Base-by-base conservation (phyloP, 2,113 vertebrate genomes). In the Aegithalos caudatus region DNA sequence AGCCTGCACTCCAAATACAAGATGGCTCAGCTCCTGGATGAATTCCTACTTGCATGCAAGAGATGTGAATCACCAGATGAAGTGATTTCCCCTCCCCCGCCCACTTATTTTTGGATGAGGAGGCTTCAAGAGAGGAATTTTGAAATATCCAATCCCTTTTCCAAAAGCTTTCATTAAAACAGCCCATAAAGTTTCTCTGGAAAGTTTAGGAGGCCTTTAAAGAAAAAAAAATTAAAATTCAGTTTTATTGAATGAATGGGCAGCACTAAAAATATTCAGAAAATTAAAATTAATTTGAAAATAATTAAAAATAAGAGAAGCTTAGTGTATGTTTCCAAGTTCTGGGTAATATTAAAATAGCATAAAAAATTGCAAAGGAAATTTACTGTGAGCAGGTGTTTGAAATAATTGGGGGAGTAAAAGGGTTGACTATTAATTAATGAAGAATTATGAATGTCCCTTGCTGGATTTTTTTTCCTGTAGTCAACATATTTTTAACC, bases 261-360 rank as follows among this genome's bases (percentile, higher is more conserved):
- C 83, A 96, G 92, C 85, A 72, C 87, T 86, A 83, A 97, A 98
- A 97, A 96, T 94, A 97, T 92, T 94, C 95, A 95, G 82, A 97
- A 98, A 97, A 97, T 91, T 95, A 97, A 98, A 98, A 98, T 97
- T 98, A 97, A 98, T 97, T 97, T 97, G 83, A 97, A 98, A 98
- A 97, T 98, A 98, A 98, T 98, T 98, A 98, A 98, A 98, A 97
- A 93, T 96, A 94, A 97, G 94, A 95, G 97, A 94, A 97, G 72
- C 67, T 81, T 86, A 92, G 95, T 78, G 58, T 96, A 90, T 81
- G 56, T 44, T 91, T 97, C 97, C 95, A 97, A 96, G 96, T 89
- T 94, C 95, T 97, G 93, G 85, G 54, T 92, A 97, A 92, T 83
- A 96, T 97, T 97, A 94, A 97, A 96, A 85, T 54, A 81, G 60